Percentiles rank a stretch among this genome's conserved stretches.
phyloP scores from a whole-genome alignment of 1,140 invertebrate genomes.

The Sycobia sp. region DNA sequence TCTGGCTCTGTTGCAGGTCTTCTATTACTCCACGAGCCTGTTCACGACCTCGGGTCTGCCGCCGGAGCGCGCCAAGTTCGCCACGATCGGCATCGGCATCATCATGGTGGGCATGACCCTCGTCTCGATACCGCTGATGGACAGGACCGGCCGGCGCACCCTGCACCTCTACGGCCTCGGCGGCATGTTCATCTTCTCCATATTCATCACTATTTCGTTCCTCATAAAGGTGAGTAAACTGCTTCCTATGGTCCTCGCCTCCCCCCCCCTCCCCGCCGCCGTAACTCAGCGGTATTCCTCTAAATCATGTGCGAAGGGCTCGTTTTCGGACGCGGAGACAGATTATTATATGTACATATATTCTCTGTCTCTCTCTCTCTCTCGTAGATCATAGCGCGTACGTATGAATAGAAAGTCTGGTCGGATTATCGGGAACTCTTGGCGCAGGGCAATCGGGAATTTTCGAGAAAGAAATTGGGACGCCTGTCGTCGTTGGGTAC shows the following conservation, averaged over 20 bases:
- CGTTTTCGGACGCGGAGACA: too few relatives aligned
- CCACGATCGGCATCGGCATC: conserved; percentile 94
- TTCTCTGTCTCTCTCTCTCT: too few relatives aligned
- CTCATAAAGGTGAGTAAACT: conserved; percentile 80
- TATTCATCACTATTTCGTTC: conserved; percentile 96
- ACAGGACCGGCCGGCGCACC: conserved; percentile 89
- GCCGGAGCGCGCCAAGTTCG: conserved; percentile 84
- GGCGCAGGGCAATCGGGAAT: too few relatives aligned
- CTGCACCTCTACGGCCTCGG: conserved; percentile 94
- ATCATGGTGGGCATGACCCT: conserved; percentile 98
- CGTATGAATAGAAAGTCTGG: too few relatives aligned
- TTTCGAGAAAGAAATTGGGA: too few relatives aligned
- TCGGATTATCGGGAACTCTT: too few relatives aligned
- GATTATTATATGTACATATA: too few relatives aligned
- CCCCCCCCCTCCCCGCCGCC: not conserved
- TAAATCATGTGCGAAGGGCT: too few relatives aligned
- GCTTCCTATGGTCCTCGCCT: not conserved
- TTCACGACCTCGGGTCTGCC: conserved; percentile 88
- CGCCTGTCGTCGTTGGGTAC: too few relatives aligned
- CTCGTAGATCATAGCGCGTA: too few relatives aligned
- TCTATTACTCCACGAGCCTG: conserved; percentile 94
- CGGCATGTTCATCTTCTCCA: conserved; percentile 97
- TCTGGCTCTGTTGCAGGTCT: too few relatives aligned
- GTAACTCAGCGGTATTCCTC: too few relatives aligned
- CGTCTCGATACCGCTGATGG: conserved; percentile 95